phyloP scores from a whole-genome alignment of 2,797 vertebrate species.

The Parotocinclus haroldoi region DNA sequence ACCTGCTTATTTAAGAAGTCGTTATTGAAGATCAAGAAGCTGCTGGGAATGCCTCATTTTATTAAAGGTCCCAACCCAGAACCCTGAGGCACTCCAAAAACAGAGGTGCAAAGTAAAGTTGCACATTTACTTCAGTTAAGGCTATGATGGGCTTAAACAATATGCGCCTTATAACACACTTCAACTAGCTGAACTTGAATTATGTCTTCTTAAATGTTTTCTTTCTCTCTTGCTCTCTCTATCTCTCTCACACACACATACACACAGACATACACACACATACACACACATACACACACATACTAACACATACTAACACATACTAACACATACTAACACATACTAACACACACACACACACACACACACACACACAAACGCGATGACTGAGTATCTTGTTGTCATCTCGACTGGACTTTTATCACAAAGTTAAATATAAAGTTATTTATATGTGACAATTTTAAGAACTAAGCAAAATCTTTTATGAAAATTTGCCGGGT shows the following conservation, averaged over 20 bases:
- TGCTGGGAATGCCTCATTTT: constrained; percentile 50
- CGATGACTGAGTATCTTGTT: constrained; percentile 55
- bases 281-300: constrained; percentile 11
- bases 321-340: too few relatives aligned
- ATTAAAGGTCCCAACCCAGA: constrained; percentile 41
- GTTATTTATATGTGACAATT: too few relatives aligned
- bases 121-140: constrained; percentile 66
- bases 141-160: constrained; percentile 65
- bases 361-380: constrained; percentile 7
- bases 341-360: too few relatives aligned
- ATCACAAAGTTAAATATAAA: too few relatives aligned
- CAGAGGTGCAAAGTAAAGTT: constrained; percentile 46
- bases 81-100: constrained; percentile 50
- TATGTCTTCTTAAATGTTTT: constrained; percentile 58
- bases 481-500: constrained; percentile 8
- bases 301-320: constrained; percentile 4
- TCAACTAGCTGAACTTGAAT: constrained; percentile 62
- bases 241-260: constrained; percentile 6
- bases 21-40: constrained; percentile 40
- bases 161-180: constrained; percentile 65
- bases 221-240: too few relatives aligned
- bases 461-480: too few relatives aligned
- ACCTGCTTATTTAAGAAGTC: constrained; percentile 55
- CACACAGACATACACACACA: constrained; percentile 13
- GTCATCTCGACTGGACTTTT: constrained; percentile 48